Evolutionary conservation across 2,888 invertebrate genomes (phyloP).

Genomic region (Hypercompe scribonia): DNA sequence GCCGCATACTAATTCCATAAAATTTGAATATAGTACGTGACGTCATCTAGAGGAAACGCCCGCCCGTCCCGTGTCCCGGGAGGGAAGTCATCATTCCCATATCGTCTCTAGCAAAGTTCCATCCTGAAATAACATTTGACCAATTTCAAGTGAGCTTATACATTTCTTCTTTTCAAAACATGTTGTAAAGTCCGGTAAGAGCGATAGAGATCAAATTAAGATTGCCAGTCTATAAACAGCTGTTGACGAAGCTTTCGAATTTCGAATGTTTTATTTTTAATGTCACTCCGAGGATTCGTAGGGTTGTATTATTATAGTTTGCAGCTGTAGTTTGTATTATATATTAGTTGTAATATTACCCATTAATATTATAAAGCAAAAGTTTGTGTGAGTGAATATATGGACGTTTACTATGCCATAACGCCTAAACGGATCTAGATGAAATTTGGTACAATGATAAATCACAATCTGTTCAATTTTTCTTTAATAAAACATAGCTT

Average conservation of each 20-base stretch:
- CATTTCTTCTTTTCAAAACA: conserved; percentile 25
- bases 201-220: conserved; percentile 56
- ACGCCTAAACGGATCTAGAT: not conserved
- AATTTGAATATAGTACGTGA: conserved; percentile 70
- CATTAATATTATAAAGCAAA: not conserved
- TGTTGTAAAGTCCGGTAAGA: conserved; percentile 23
- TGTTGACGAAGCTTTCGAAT: conserved; percentile 75
- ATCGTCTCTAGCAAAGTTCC: conserved; percentile 63
- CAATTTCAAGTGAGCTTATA: conserved; percentile 45
- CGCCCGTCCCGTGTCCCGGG: conserved; percentile 73
- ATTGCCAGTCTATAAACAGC: conserved; percentile 79
- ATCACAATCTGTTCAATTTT: not conserved
- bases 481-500: not conserved
- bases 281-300: conserved; percentile 47
- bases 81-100: conserved; percentile 82
- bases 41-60: conserved; percentile 77
- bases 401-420: not conserved
- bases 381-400: not conserved
- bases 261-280: conserved; percentile 60
- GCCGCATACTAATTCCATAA: conserved; percentile 33
- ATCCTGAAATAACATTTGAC: conserved; percentile 75
- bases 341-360: not conserved
- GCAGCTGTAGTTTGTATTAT: conserved; percentile 23
- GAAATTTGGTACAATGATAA: not conserved
- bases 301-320: conserved; percentile 46